phyloP scores from a whole-genome alignment of 2,888 invertebrate species.

The Agrotis clavis region DNA sequence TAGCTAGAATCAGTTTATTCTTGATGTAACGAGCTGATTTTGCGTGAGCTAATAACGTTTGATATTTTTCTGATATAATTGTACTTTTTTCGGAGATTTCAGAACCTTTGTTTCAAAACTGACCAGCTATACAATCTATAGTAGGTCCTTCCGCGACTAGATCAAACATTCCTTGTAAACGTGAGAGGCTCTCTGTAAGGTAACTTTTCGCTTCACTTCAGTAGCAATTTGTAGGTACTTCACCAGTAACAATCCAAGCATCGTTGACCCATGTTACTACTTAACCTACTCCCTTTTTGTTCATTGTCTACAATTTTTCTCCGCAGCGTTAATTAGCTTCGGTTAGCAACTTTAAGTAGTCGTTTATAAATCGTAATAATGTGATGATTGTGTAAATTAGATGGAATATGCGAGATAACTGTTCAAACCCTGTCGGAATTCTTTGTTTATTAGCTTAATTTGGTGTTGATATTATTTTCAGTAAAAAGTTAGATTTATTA shows the following conservation, averaged over 20 bases:
- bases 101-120: slow-evolving; percentile 5
- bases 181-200: slow-evolving; percentile 6
- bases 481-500: too few species aligned
- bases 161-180: slow-evolving; percentile 18
- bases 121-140: slow-evolving; percentile 1
- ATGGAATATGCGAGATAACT: slow-evolving; percentile 5
- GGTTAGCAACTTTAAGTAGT: slow-evolving; percentile 41
- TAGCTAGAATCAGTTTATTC: background rate
- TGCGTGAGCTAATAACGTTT: background rate
- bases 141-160: background rate
- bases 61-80: background rate
- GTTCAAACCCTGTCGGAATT: background rate
- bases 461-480: too few species aligned
- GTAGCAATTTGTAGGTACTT: slow-evolving; percentile 54
- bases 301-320: slow-evolving; percentile 41
- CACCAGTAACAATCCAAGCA: slow-evolving; percentile 48
- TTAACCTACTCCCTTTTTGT: slow-evolving; percentile 70
- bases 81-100: background rate
- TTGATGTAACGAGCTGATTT: background rate
- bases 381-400: slow-evolving; percentile 40
- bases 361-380: slow-evolving; percentile 44
- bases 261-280: slow-evolving; percentile 64
- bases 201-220: slow-evolving; percentile 48
- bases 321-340: slow-evolving; percentile 50
- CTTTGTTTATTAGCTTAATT: background rate